Evolutionary conservation across 2,888 invertebrate species (phyloP).

Genomic region (Phengaris alcon): DNA sequence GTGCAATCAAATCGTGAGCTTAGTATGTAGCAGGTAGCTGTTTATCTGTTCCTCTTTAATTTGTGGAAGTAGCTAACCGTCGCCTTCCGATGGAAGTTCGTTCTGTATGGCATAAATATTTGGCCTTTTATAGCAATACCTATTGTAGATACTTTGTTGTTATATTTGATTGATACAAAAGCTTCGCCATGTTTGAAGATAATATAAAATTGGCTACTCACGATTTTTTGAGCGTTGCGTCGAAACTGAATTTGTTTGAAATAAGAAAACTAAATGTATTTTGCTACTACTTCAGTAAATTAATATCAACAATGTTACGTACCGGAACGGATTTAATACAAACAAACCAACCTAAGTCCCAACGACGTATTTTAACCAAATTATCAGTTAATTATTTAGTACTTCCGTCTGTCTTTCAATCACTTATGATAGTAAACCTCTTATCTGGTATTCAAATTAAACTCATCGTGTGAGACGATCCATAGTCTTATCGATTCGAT

Average conservation of each 20-base stretch:
- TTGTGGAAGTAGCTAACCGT: conserved; percentile 6
- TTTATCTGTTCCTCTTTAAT: too few relatives aligned
- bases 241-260: too few relatives aligned
- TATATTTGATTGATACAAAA: not conserved
- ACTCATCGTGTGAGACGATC: conserved; percentile 5
- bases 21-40: too few relatives aligned
- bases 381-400: not conserved
- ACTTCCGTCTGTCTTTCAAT: not conserved
- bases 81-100: not conserved
- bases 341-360: not conserved
- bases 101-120: not conserved
- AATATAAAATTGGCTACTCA: too few relatives aligned
- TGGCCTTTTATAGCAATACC: not conserved
- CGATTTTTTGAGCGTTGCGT: too few relatives aligned
- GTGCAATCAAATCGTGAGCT: too few relatives aligned
- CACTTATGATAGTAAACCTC: conserved; percentile 5
- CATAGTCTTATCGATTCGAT: conserved; percentile 7
- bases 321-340: too few relatives aligned
- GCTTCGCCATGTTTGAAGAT: too few relatives aligned
- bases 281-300: too few relatives aligned
- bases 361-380: not conserved
- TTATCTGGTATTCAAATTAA: conserved; percentile 9
- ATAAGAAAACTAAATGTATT: too few relatives aligned
- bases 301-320: not conserved
- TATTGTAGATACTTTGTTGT: not conserved